Percentiles rank a stretch among this genome's conserved stretches.
Evolutionary conservation across 2,888 invertebrate genomes (phyloP).

Genomic region (Andrena bucephala): DNA sequence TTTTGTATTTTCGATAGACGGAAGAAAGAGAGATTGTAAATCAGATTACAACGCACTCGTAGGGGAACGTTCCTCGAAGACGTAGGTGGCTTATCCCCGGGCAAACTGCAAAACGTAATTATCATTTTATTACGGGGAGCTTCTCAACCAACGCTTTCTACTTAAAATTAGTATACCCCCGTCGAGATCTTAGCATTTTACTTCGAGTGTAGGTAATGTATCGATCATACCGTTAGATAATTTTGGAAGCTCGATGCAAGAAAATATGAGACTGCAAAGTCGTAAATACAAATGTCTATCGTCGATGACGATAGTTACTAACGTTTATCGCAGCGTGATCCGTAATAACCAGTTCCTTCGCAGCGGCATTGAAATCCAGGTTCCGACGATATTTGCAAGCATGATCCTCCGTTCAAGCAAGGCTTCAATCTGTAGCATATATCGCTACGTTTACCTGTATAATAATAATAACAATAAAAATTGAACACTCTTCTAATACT

Average conservation of each 20-base stretch:
- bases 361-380: conserved; percentile 90
- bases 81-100: conserved; percentile 84
- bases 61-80: conserved; percentile 87
- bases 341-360: conserved; percentile 91
- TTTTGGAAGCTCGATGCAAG: conserved; percentile 15
- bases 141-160: not conserved
- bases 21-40: conserved; percentile 35
- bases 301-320: conserved; percentile 69
- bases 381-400: conserved; percentile 89
- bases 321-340: conserved; percentile 90
- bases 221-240: not conserved
- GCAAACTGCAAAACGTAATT: conserved; percentile 87
- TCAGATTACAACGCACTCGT: conserved; percentile 90
- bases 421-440: conserved; percentile 88
- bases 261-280: conserved; percentile 10
- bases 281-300: conserved; percentile 30
- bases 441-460: conserved; percentile 86
- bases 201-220: not conserved
- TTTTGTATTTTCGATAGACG: conserved; percentile 51
- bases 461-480: conserved; percentile 19
- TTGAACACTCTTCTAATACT: not conserved
- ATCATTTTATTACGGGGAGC: conserved; percentile 10
- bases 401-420: conserved; percentile 89
- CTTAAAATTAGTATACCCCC: not conserved
- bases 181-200: no score